Evolutionary conservation across 2,113 vertebrate genomes (phyloP).

Genomic region (Leptocoma aspasia): DNA sequence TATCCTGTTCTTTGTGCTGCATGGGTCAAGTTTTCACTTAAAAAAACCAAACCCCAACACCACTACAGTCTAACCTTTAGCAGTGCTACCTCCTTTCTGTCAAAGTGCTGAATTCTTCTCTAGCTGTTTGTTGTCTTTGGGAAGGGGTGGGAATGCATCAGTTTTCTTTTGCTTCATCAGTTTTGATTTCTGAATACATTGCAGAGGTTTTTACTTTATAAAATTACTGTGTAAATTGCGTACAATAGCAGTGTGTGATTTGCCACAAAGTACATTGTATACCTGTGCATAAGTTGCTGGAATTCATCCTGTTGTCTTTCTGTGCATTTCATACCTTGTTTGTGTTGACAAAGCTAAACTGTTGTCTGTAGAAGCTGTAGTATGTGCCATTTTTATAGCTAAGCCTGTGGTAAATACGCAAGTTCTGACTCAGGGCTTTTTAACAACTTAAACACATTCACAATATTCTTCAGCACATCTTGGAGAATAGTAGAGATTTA

Average conservation of each 20-base stretch:
- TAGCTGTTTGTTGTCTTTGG: constrained; percentile 14
- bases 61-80: constrained; percentile 44
- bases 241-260: neutral
- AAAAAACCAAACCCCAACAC: neutral
- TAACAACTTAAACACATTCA: constrained; percentile 55
- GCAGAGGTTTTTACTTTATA: neutral
- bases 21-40: constrained; percentile 25
- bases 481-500: constrained; percentile 32
- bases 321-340: constrained; percentile 31
- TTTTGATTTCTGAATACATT: constrained; percentile 10
- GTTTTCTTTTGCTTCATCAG: neutral
- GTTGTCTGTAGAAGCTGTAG: constrained; percentile 17
- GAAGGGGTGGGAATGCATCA: neutral
- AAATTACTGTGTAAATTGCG: neutral
- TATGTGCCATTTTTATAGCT: constrained; percentile 47
- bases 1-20: constrained; percentile 24
- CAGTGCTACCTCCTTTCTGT: constrained; percentile 69
- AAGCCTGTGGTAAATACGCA: constrained; percentile 54
- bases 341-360: constrained; percentile 48
- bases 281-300: neutral
- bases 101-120: constrained; percentile 37
- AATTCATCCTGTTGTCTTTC: neutral
- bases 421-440: constrained; percentile 77
- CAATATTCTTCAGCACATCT: constrained; percentile 40
- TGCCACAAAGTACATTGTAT: neutral